These are phyloP conservation scores for Stomorhina lunata DNA, from an alignment of 2,888 invertebrate genomes.

Conservation along the genomic window DNA sequence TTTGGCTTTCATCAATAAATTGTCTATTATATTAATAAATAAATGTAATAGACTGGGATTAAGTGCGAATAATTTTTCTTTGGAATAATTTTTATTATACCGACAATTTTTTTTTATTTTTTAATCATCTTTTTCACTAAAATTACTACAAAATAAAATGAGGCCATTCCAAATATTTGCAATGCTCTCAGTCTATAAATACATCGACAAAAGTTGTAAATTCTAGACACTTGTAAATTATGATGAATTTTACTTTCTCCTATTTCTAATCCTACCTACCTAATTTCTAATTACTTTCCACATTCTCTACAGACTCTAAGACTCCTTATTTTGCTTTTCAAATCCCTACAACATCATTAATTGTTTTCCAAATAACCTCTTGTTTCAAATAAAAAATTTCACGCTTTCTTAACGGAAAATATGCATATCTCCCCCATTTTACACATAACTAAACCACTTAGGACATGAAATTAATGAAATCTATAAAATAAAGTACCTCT, in stretches of 20 bases:
- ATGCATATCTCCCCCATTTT: neutral
- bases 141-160: no score
- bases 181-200: no score
- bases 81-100: no score
- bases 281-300: no score
- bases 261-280: neutral
- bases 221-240: neutral
- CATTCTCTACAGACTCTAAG: neutral
- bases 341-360: neutral
- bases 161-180: no score
- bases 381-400: conserved; percentile 27
- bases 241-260: neutral
- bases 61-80: no score
- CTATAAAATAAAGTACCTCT: no score
- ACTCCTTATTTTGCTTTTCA: neutral
- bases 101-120: no score
- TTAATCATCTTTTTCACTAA: no score
- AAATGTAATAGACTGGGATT: no score
- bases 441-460: conserved; percentile 24
- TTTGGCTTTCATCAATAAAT: no score
- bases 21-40: no score
- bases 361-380: neutral
- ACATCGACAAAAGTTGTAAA: neutral
- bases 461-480: conserved; percentile 35
- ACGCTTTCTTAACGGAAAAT: conserved; percentile 27